A percentile compares a stretch with the other conserved stretches of the same genome.
Conservation (phyloP, 2,113 vertebrate species). For the Athene cunicularia region DNA sequence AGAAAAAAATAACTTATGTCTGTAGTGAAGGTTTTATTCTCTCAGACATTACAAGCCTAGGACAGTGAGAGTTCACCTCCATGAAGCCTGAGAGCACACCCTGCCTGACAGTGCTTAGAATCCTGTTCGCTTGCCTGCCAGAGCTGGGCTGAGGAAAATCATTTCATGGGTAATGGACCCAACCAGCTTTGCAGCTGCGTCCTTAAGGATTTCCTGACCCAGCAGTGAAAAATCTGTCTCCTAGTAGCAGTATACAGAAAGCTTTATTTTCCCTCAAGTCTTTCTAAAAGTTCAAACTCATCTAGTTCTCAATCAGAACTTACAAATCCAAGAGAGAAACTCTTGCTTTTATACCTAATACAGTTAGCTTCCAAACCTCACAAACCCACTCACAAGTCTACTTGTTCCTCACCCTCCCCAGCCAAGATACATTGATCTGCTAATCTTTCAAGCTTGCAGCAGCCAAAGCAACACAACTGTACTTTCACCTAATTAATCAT, state of each 20-base stretch:
- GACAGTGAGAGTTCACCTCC: background rate
- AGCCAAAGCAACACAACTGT: background rate
- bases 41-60: background rate
- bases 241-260: background rate
- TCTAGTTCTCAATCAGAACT: background rate
- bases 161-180: background rate
- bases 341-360: background rate
- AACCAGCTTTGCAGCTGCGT: background rate
- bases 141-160: background rate
- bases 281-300: background rate
- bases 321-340: background rate
- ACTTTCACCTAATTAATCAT: background rate
- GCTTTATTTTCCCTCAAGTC: accelerated
- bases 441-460: background rate
- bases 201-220: background rate
- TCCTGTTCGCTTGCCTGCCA: background rate
- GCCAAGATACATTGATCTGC: background rate
- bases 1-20: background rate
- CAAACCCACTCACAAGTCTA: background rate
- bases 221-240: background rate
- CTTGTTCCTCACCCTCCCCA: background rate
- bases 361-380: background rate
- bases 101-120: background rate
- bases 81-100: accelerated
- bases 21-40: background rate